Conservation (phyloP, 2,888 invertebrate species). For the Brenthis daphne region DNA sequence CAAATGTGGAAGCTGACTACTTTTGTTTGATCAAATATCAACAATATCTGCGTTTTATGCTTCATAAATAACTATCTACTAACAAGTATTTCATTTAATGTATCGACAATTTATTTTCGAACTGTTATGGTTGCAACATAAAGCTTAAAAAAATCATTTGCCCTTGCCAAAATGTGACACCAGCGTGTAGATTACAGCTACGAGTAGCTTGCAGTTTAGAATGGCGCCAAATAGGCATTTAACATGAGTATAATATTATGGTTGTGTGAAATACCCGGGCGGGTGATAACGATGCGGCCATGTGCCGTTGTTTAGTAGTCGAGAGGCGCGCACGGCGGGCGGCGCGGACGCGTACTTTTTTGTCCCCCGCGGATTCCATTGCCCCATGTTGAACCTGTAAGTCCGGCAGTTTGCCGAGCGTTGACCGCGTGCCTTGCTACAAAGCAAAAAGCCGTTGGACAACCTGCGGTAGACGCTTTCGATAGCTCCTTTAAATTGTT, state of each 20-base stretch:
- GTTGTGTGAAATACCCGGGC: constrained; percentile 6
- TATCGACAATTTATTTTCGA: too few species aligned
- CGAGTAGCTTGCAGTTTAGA: background rate
- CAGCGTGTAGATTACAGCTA: constrained; percentile 1
- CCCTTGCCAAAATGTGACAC: background rate
- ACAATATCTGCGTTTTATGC: too few species aligned
- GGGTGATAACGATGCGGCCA: constrained; percentile 29
- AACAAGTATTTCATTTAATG: too few species aligned
- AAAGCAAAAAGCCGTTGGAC: constrained; percentile 69
- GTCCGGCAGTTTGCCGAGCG: constrained; percentile 80
- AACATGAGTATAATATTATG: constrained; percentile 1
- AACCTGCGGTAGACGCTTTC: constrained; percentile 65
- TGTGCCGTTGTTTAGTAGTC: constrained; percentile 64
- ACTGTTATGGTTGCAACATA: background rate
- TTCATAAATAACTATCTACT: too few species aligned
- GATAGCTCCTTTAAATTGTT: constrained; percentile 51
- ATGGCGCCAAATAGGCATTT: constrained; percentile 15
- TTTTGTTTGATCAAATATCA: too few species aligned
- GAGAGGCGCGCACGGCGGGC: constrained; percentile 58
- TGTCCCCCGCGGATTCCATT: constrained; percentile 77
- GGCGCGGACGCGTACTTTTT: constrained; percentile 70
- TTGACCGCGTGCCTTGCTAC: constrained; percentile 74
- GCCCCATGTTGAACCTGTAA: constrained; percentile 80
- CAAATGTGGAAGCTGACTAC: too few species aligned
- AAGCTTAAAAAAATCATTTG: background rate